Base-by-base conservation (phyloP, 2,113 vertebrate species). In the Phoenicopterus ruber region DNA sequence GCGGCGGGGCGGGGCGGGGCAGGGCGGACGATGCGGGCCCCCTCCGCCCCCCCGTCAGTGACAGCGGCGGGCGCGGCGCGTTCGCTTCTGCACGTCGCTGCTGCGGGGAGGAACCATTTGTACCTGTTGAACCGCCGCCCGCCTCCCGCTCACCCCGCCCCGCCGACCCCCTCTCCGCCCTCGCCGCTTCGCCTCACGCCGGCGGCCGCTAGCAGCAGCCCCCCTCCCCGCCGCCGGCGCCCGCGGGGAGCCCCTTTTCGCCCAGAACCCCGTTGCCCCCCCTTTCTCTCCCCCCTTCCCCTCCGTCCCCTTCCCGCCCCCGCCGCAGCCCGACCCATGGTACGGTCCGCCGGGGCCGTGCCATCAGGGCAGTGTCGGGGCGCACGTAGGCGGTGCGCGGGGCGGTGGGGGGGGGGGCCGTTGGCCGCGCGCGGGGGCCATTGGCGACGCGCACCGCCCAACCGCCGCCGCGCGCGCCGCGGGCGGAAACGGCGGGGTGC, bases 61-160 rank as follows among this genome's bases (percentile, higher is more conserved):
- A 97, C 98, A 98, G 98, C 96, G 72, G 98, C 98, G 98, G 98
- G 98, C 98, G 98, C 98, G 98, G 99, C 96, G 99, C 99, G 99
- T 99, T 99, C 99, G 96, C 95, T 99, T 99, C 97, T 98, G 99
- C 99, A 99, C 99, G 99, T 99, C 99, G 97, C 52, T 98, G 98
- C 98, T 98, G 98, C 97, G 96, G 98, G 99, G 98, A 98, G 91
- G 96, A 98, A 99, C 99, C 98, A 98, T 98, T 98, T 93, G 89
- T 90, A 89, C 86, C 83, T 57, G 84, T n/a, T 50, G 78, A 36
- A 57, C 59, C 55, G 70, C 36, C 69, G 21, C 19, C 57, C 32
- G 62, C 47, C 72, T 71, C n/a, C n/a, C 83, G 17, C 29, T 21
- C 24, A 40, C 76, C 59, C 76, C 59, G 59, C 20, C 32, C 47